Percentiles rank a stretch among this genome's conserved stretches.
Conservation (phyloP, 2,113 vertebrate genomes). For the Hippocampus mohnikei region DNA sequence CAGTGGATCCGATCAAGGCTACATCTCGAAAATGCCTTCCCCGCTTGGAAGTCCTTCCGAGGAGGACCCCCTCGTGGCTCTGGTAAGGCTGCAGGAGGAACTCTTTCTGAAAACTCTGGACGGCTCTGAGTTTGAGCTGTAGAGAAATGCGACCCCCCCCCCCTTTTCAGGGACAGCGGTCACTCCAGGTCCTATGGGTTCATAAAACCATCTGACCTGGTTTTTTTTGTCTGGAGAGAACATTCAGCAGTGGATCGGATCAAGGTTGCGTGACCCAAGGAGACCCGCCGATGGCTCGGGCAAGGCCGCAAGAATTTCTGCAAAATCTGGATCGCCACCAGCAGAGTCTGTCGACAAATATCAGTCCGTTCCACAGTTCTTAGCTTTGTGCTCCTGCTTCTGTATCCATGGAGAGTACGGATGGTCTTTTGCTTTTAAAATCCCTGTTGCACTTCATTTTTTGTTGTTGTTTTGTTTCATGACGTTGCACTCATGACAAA, state of each 20-base stretch:
- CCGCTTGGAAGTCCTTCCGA: conserved; percentile 53
- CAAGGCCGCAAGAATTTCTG: conserved; percentile 76
- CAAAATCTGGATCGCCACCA: conserved; percentile 50
- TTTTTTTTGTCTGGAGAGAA: conserved; percentile 30
- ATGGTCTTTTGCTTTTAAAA: not conserved
- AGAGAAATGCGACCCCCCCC: not conserved
- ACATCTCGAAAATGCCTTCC: conserved; percentile 78
- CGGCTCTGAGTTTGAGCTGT: conserved; percentile 11
- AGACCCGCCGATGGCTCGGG: conserved; percentile 69
- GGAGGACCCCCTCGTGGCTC: conserved; percentile 62
- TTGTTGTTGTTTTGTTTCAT: not conserved
- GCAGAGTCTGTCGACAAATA: not conserved
- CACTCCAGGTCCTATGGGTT: not conserved
- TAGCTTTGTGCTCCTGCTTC: too few species aligned
- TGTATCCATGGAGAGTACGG: too few species aligned
- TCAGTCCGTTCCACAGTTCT: not conserved
- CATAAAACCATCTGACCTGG: not conserved
- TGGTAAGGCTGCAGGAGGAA: conserved; percentile 77
- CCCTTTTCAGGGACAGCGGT: not conserved
- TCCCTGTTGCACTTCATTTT: not conserved
- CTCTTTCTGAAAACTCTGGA: conserved; percentile 68
- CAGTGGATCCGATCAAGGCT: conserved; percentile 86
- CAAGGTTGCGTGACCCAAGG: conserved; percentile 84
- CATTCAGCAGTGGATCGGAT: conserved; percentile 81
- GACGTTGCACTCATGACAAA: not conserved